phyloP scores from a whole-genome alignment of 2,888 invertebrate genomes.

The Diabrotica balteata region DNA sequence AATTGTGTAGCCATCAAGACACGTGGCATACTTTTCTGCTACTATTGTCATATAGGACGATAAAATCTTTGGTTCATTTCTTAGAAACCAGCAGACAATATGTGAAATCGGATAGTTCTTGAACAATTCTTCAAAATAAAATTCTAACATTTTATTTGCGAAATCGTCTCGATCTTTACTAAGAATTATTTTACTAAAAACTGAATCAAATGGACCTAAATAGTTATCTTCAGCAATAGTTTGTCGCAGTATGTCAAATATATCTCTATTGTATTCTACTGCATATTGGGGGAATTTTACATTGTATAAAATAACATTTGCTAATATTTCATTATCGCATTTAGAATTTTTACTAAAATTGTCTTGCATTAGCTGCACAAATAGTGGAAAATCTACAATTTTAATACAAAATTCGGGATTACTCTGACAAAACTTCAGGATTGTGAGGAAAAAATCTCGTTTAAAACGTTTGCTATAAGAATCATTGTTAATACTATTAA shows the following conservation, averaged over 20 bases:
- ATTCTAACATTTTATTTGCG: constrained; percentile 28
- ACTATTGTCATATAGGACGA: constrained; percentile 31
- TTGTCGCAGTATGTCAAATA: neutral
- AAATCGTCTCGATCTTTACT: constrained; percentile 26
- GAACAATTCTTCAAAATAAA: constrained; percentile 25
- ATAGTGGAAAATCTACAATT: constrained; percentile 16
- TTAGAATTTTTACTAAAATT: constrained; percentile 11
- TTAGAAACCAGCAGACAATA: constrained; percentile 27
- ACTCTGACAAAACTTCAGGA: constrained; percentile 18
- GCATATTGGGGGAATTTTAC: neutral
- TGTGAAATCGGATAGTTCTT: neutral
- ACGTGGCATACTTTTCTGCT: neutral
- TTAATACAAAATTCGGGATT: constrained; percentile 25
- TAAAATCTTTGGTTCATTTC: constrained; percentile 32
- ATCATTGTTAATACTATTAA: neutral
- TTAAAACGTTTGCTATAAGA: neutral
- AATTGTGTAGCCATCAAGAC: neutral
- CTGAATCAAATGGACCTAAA: neutral
- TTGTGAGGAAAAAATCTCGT: neutral
- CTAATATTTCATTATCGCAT: neutral
- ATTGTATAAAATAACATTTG: constrained; percentile 15
- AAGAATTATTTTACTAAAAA: constrained; percentile 7
- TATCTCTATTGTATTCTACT: neutral
- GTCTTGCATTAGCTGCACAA: constrained; percentile 8
- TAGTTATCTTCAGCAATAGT: constrained; percentile 1